A percentile compares a stretch with the other conserved stretches of the same genome.
Conservation (phyloP, 2,113 vertebrate species). For the Callocephalon fimbriatum region DNA sequence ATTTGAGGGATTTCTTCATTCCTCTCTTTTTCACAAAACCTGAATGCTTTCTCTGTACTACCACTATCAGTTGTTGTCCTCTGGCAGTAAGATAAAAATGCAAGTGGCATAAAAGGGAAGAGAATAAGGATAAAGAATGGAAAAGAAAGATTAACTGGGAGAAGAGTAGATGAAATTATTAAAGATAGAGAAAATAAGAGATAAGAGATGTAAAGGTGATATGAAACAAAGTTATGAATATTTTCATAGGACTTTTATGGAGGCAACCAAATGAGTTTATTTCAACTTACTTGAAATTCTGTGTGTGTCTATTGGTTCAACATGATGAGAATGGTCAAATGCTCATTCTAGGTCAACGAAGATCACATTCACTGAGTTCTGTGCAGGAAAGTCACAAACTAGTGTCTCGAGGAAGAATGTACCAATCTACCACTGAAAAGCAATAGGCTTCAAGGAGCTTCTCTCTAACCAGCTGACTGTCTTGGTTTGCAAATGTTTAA, state of each 20-base stretch:
- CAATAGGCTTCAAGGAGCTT: neutral
- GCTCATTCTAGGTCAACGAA: neutral
- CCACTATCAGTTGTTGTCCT: neutral
- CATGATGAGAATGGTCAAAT: neutral
- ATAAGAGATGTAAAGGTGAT: neutral
- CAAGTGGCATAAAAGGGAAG: neutral
- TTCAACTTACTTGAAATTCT: neutral
- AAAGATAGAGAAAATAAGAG: neutral
- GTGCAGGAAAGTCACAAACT: neutral
- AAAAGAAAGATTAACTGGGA: neutral
- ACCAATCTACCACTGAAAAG: neutral
- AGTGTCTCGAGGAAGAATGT: neutral
- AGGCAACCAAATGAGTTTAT: neutral
- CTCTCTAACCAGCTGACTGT: neutral
- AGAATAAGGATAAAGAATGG: neutral
- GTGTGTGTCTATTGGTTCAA: neutral
- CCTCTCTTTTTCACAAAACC: neutral
- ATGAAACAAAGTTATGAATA: neutral
- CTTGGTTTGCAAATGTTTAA: neutral
- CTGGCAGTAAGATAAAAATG: slow-evolving; percentile 29
- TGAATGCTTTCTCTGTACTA: neutral
- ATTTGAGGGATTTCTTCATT: neutral
- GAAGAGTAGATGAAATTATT: neutral
- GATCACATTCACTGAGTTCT: neutral
- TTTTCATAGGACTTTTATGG: neutral